Percentiles rank a stretch among this genome's conserved stretches.
Evolutionary conservation across 2,888 invertebrate species (phyloP).

Genomic region (Tiliacea citrago): DNA sequence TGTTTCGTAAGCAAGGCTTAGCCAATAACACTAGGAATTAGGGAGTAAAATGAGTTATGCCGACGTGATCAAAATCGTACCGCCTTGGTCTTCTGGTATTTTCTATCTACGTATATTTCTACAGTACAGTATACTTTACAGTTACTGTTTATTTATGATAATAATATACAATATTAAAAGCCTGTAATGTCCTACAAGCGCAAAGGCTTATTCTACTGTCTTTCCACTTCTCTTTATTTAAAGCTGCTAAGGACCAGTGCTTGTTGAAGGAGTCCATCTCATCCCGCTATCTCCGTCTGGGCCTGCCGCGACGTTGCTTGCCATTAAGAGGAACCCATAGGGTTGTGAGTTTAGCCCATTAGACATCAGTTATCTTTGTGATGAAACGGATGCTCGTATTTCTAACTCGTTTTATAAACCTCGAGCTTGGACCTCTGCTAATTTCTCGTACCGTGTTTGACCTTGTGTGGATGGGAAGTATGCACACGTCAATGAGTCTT

Average conservation of each 20-base stretch:
- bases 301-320: no score
- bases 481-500: not conserved
- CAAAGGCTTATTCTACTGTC: no score
- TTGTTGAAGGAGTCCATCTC: no score
- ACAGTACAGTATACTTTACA: not conserved
- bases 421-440: not conserved
- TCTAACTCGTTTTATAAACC: not conserved
- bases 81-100: not conserved
- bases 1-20: constrained; percentile 20
- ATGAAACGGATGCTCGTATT: no score
- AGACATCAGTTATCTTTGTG: no score
- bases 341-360: no score
- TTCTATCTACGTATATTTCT: not conserved
- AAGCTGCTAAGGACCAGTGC: no score
- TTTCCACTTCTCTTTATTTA: no score
- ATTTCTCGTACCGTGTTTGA: not conserved
- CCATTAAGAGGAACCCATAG: no score
- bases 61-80: not conserved
- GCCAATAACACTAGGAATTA: constrained; percentile 2
- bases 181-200: no score
- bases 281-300: no score
- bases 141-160: not conserved
- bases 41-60: constrained; percentile 1
- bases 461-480: not conserved
- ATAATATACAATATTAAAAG: no score